Evolutionary conservation across 2,888 invertebrate genomes (phyloP).

Genomic region (Leucophenga maculata): DNA sequence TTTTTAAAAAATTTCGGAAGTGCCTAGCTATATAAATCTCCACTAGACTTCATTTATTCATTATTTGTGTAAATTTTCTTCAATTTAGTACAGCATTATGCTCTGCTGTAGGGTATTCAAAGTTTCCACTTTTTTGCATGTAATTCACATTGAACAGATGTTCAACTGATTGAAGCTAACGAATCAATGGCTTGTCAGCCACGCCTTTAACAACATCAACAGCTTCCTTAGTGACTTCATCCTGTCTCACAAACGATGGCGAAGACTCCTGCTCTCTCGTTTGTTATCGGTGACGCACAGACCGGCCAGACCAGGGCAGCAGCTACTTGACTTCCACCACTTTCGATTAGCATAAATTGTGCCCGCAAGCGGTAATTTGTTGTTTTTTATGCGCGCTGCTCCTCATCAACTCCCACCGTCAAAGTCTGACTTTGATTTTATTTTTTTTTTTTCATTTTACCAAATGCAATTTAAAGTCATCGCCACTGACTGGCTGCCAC

Average conservation of each 20-base stretch:
- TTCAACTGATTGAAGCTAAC: constrained; percentile 13
- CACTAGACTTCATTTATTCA: too few species aligned
- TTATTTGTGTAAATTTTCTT: too few species aligned
- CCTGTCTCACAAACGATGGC: neutral
- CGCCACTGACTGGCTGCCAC: neutral
- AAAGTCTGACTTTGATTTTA: constrained; percentile 24
- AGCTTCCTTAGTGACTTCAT: neutral
- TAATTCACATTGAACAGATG: constrained; percentile 12
- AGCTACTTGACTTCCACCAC: constrained; percentile 59
- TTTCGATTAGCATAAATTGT: constrained; percentile 59
- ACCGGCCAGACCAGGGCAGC: constrained; percentile 14
- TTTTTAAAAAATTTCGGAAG: too few species aligned
- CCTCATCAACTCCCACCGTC: constrained; percentile 26
- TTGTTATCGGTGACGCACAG: constrained; percentile 31
- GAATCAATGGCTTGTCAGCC: constrained; percentile 35
- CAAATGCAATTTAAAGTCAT: neutral
- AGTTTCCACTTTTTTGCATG: neutral
- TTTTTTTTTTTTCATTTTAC: constrained; percentile 19
- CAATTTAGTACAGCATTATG: neutral
- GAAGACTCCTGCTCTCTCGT: constrained; percentile 5
- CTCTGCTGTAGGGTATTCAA: constrained; percentile 5
- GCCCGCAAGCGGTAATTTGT: constrained; percentile 48
- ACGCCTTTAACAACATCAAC: constrained; percentile 39
- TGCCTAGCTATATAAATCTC: too few species aligned
- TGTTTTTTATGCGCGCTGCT: constrained; percentile 37